Conservation (phyloP, 2,797 vertebrate species). For the Hipposideros larvatus region DNA sequence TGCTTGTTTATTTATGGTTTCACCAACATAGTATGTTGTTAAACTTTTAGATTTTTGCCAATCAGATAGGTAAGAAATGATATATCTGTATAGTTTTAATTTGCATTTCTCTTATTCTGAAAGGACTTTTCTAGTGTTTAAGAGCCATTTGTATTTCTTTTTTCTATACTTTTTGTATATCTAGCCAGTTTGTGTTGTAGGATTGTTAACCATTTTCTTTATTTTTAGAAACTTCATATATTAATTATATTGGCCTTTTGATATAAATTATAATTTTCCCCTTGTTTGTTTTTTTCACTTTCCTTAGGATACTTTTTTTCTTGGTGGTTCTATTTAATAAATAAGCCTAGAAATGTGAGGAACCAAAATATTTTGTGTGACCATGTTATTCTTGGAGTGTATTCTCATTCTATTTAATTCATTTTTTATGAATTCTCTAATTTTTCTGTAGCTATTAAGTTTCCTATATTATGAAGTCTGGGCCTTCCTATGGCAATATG, state of each 20-base stretch:
- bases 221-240: conserved; percentile 33
- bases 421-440: not conserved
- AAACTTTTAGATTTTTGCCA: conserved; percentile 1
- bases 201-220: conserved; percentile 43
- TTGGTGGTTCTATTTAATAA: not conserved
- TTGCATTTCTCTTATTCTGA: not conserved
- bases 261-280: not conserved
- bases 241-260: conserved; percentile 12
- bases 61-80: not conserved
- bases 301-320: not conserved
- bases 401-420: not conserved
- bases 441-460: not conserved
- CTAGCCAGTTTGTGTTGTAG: not conserved
- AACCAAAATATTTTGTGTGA: conserved; percentile 22
- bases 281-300: conserved; percentile 29
- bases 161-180: not conserved
- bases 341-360: not conserved
- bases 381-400: not conserved
- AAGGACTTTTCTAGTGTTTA: not conserved
- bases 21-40: not conserved
- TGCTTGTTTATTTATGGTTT: conserved; percentile 18
- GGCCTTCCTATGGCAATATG: not conserved
- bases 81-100: not conserved
- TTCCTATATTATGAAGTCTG: conserved; percentile 2
- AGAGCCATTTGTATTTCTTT: conserved; percentile 8